Evolutionary conservation across 2,797 vertebrate species (phyloP), one percentile per base, ranked within the genome.

Genomic region (Enteromius thamalakanensis): DNA sequence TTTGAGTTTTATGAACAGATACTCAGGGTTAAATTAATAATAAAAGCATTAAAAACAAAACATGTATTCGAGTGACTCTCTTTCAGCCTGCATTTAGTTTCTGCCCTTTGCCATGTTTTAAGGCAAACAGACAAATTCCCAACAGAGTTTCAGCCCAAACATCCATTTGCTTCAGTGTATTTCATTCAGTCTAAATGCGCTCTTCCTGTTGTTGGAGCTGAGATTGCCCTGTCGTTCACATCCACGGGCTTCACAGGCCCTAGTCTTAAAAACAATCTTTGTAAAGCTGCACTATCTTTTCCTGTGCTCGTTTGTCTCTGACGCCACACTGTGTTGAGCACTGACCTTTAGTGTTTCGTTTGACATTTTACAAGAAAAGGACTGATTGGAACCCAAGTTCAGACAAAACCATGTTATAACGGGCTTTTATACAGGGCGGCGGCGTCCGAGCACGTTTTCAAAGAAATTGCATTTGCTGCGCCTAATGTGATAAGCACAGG

Each of bases 1-100:
- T 76, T 71, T 71, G 32, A 77, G 49, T 72, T 79, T 72, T 58
- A n/a, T 68, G 23, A 80, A 87, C 84, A 47, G 77, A 81, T 40
- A 65, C n/a, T 53, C 34, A 40, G 49, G 75, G 51, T 70, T 72
- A 23, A 5, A 53, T 51, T 53, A 34, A 34, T 53, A 32, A 34
- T 12, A 12, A 4, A 21, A 34, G 53, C 21, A 60, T 34, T n/a
- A 34, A 15, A 53, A 68, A 23, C 37, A 7, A 49, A 45, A 15
- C 15, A 70, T 14, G 6, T 55, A 19, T 37, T 37, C 6, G 51
- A 0, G 0, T 55, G 6, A 15, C 72, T 76, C 4, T 21, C 72
- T 55, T 53, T 6, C 29, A 37, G 19, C 10, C 19, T 55, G 72
- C 51, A 58, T 58, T 58, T 23, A 23, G 21, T 76, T 76, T n/a